Conservation (phyloP, 2,113 vertebrate genomes). For the Esox niger region DNA sequence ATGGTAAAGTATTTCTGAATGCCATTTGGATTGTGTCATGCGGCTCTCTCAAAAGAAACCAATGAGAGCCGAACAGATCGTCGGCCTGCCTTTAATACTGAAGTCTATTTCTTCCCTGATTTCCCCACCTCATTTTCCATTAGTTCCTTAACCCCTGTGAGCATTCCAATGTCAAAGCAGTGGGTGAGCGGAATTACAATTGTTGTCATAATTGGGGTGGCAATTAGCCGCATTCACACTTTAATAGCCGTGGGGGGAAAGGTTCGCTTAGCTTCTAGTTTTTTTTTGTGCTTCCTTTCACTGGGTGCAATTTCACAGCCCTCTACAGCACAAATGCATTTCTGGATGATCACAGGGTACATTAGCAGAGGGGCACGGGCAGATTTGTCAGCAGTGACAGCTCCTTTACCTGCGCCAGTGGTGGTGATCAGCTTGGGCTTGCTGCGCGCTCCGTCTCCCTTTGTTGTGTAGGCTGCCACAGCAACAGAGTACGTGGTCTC, state of each 20-base stretch:
- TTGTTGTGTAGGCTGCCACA: constrained; percentile 95
- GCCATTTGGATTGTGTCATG: constrained; percentile 4
- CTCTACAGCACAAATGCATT: constrained; percentile 5
- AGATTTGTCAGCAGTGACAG: constrained; percentile 5
- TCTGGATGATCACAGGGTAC: constrained; percentile 3
- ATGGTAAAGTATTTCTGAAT: constrained; percentile 9
- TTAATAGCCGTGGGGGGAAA: constrained; percentile 24
- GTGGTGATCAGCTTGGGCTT: constrained; percentile 93
- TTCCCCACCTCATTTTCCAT: constrained; percentile 29
- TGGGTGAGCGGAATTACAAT: constrained; percentile 46
- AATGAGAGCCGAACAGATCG: constrained; percentile 4
- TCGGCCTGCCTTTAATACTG: constrained; percentile 21
- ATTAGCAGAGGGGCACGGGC: constrained; percentile 6
- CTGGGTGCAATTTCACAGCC: constrained; percentile 18
- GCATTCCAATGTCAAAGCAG: constrained; percentile 33
- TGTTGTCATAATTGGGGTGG: constrained; percentile 35
- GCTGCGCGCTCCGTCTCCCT: constrained; percentile 98
- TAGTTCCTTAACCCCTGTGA: constrained; percentile 38
- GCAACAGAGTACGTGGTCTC: constrained; percentile 96
- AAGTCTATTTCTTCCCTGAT: constrained; percentile 13
- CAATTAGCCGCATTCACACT: constrained; percentile 45
- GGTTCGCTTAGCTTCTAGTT: constrained; percentile 10
- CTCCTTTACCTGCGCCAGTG: constrained; percentile 88
- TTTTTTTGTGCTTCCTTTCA: background rate
- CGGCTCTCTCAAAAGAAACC: constrained; percentile 11